A percentile compares a stretch with the other conserved stretches of the same genome.
phyloP scores from a whole-genome alignment of 2,797 vertebrate genomes.

The Pangasius krempfi region DNA sequence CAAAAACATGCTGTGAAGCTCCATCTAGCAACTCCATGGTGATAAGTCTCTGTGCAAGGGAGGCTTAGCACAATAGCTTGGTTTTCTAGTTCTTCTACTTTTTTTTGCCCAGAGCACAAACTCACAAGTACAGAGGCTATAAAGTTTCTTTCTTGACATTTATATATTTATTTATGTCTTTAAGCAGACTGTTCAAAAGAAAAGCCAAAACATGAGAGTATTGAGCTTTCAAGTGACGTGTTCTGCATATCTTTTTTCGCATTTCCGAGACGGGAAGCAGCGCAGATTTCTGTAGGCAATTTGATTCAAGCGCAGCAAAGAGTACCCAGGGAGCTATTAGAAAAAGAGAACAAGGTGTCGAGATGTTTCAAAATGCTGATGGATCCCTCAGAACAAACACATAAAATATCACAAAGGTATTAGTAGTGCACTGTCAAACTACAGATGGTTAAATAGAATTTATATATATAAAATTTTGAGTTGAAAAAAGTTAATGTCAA shows the following conservation, averaged over 20 bases:
- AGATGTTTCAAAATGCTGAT: constrained; percentile 78
- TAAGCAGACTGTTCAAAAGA: constrained; percentile 74
- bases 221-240: constrained; percentile 76
- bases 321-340: constrained; percentile 80
- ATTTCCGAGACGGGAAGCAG: constrained; percentile 71
- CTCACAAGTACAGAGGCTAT: constrained; percentile 76
- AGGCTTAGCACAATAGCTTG: constrained; percentile 42
- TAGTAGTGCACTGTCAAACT: not conserved
- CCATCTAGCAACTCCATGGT: constrained; percentile 72
- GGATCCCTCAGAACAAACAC: constrained; percentile 76
- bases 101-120: constrained; percentile 82
- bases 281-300: constrained; percentile 81
- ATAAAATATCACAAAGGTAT: constrained; percentile 36
- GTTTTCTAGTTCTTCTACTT: constrained; percentile 44
- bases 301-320: constrained; percentile 80
- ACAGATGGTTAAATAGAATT: not conserved
- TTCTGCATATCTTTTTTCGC: constrained; percentile 68
- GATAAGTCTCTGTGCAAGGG: constrained; percentile 73
- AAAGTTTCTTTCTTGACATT: constrained; percentile 71
- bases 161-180: constrained; percentile 67
- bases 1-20: constrained; percentile 78
- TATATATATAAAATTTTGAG: not conserved
- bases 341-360: constrained; percentile 60
- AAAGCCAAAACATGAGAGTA: constrained; percentile 76
- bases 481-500: not conserved